Base-by-base conservation (phyloP, 2,888 invertebrate species). In the Hedychridium roseum region DNA sequence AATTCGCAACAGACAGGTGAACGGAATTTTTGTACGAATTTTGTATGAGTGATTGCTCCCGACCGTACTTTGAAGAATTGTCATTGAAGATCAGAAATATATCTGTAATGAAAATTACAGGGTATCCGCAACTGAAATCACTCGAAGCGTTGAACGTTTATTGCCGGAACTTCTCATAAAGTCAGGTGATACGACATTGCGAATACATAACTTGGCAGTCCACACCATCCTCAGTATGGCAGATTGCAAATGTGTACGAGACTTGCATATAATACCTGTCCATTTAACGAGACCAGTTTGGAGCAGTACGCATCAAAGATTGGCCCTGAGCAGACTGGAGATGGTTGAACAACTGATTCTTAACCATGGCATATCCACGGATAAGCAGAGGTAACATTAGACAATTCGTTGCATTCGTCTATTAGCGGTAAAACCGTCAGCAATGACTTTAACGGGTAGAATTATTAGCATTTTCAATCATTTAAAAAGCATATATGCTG, bases 291-390 rank as follows among this genome's bases (percentile, higher is more conserved):
- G 93, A 34, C 90, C 92, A 0, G 88, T 94, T 21, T 89, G 90
- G 35, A 91, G 90, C 18, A 90, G 91, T 37, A 91, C 92, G 66
- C 92, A 93, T 80, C 93, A 93, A 27, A 85, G 94, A 20, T 80
- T 94, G 51, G 94, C 94, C 0, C 84, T 93, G 43, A 92, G 92
- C 57, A 84, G 92, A 28, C 85, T 93, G 47, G 92, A 93, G 80
- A 92, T 94, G 89, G 84, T 94, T 44, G 94, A 94, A 66, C 92
- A 93, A 67, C 80, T 94, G 7, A 88, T 94, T 37, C 83, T 92
- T 4, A 91, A 86, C 64, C 90, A 93, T 64, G 93, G 93, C 39
- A 90, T 93, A 52, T 91, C 91, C 1, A 89, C 90, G 0, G 92
- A 93, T 55, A 93, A 93, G 79, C 90, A 91, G 75, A 90, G 89